Percentiles rank a stretch among this genome's conserved stretches.
phyloP scores from a whole-genome alignment of 2,888 invertebrate genomes.

The Calameuta pallipes region DNA sequence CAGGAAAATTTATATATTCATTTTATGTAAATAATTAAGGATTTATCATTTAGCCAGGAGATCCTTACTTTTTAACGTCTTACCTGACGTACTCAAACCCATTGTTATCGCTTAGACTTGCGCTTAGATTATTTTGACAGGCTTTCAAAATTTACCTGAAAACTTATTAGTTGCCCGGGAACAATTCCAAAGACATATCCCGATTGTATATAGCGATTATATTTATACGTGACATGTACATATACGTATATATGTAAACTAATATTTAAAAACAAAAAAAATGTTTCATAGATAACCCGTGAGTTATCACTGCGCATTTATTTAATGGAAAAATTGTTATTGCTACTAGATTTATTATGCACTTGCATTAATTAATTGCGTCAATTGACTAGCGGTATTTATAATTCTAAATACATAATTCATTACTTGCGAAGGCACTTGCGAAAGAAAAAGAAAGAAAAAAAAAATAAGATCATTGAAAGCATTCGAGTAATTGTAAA shows the following conservation, averaged over 20 bases:
- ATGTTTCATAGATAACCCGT: neutral
- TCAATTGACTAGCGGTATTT: neutral
- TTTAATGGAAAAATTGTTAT: neutral
- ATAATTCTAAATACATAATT: neutral
- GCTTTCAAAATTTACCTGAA: neutral
- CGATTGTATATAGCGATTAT: neutral
- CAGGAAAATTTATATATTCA: neutral
- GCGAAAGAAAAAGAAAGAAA: neutral
- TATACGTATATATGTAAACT: neutral
- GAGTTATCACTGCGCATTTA: neutral
- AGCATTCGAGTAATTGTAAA: neutral
- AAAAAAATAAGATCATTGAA: neutral
- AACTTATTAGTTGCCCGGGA: neutral
- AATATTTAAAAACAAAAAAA: neutral
- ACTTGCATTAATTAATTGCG: neutral
- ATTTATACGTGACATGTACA: neutral
- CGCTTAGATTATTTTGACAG: neutral
- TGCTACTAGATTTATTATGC: neutral
- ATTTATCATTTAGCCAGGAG: neutral
- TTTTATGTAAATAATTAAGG: neutral
- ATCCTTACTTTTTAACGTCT: neutral
- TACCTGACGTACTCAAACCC: neutral
- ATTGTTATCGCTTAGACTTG: neutral
- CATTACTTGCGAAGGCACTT: neutral
- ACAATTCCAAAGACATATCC: neutral